Base-by-base conservation (phyloP, 2,797 vertebrate genomes). In the Rhincodon typus region DNA sequence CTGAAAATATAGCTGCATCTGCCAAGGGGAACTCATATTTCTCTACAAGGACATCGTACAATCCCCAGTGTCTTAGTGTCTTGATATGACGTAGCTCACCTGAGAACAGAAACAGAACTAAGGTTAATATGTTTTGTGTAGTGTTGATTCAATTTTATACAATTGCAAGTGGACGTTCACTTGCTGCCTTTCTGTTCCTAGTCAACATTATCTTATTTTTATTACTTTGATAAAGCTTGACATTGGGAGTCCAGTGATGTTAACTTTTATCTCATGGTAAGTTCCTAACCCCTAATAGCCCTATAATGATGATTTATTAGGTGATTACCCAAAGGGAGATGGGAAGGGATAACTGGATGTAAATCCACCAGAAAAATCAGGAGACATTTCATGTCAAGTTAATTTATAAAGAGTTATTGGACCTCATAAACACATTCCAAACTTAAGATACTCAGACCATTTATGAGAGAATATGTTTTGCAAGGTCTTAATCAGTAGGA, bases 41-140 rank as follows among this genome's bases (percentile, higher is more conserved):
- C 96, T 98, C 98, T 17, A 97, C 96, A 96, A 99, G 97, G 82
- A 98, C 96, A 84, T 97, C 97, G 23, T 97, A 98, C 17, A 98
- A 97, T 25, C 97, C 97, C 96, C 98, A 98, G 42, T 97, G 97
- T 86, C 79, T 97, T 74, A 98, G 97, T 0, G 96, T 96, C 95
- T 97, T 97, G 8, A 98, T 96, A 70, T 96, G 97, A 94, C 96
- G 97, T 2, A 98, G 97, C 23, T 98, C 97, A 94, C 98, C 98
- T 98, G 95, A n/a, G 82, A 50, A 57, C 77, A 96, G 3, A 95
- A 94, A 0, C 6, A 19, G 62, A 12, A 94, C 19, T 0, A 94
- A 95, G 23, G 7, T 66, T n/a, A 66, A 38, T 66, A 19, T 62
- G 57, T 3, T 93, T 93, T 42, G n/a, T 38, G 42, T n/a, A 21